A percentile compares a stretch with the other conserved stretches of the same genome.
These are phyloP conservation scores for Pseudococcus longispinus DNA, from an alignment of 2,888 invertebrate species.

Conservation along the genomic window DNA sequence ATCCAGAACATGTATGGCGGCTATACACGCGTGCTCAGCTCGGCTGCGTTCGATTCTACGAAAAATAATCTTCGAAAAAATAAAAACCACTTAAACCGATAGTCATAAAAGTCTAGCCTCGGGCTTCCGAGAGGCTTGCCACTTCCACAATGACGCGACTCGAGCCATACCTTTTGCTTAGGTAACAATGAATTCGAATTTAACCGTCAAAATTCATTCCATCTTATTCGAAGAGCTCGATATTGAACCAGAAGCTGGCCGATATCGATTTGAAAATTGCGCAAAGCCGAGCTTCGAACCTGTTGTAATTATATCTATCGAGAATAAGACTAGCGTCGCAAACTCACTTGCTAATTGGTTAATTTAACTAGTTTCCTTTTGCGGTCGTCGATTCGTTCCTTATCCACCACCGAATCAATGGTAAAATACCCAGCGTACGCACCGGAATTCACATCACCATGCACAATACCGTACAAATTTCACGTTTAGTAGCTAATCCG, in stretches of 20 bases:
- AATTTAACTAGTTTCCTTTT: conserved; percentile 19
- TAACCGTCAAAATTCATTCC: not conserved
- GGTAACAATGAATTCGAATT: conserved; percentile 11
- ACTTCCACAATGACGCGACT: not conserved
- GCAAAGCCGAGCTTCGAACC: not conserved
- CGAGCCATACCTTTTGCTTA: not conserved
- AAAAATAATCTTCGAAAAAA: not conserved
- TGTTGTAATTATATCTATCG: not conserved
- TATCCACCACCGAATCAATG: not conserved
- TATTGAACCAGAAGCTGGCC: not conserved
- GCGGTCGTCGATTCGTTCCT: not conserved
- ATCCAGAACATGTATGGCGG: not conserved
- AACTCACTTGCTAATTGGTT: conserved; percentile 34
- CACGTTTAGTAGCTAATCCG: too few relatives aligned
- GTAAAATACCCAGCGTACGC: not conserved
- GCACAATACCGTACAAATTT: not conserved
- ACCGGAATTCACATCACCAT: not conserved
- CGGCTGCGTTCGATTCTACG: not conserved
- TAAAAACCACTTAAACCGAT: conserved; percentile 3
- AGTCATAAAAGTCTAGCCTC: not conserved
- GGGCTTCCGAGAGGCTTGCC: not conserved
- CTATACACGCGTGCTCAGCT: not conserved
- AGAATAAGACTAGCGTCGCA: not conserved
- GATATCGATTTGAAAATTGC: not conserved
- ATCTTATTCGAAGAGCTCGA: not conserved